Evolutionary conservation across 2,113 vertebrate genomes (phyloP).

Genomic region (Chlamydotis undulata): DNA sequence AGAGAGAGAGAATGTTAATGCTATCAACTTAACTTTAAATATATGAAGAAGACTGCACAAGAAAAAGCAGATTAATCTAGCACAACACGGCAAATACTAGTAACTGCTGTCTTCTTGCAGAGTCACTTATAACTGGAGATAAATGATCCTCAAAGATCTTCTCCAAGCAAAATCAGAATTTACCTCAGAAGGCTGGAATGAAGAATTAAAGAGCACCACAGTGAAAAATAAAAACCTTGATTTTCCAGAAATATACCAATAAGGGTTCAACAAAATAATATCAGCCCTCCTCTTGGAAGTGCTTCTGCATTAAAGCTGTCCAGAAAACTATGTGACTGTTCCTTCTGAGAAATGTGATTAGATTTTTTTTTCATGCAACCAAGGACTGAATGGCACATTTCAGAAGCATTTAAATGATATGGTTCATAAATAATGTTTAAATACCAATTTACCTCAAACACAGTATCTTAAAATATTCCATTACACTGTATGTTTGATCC

Average conservation of each 20-base stretch:
- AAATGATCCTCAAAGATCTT: neutral
- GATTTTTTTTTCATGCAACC: neutral
- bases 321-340: neutral
- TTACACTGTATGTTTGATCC: neutral
- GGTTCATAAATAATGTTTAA: slow-evolving; percentile 32
- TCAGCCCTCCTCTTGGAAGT: neutral
- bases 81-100: neutral
- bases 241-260: neutral
- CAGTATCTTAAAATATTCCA: slow-evolving; percentile 33
- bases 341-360: neutral
- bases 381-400: slow-evolving; percentile 12
- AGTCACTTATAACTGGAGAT: neutral
- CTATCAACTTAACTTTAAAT: neutral
- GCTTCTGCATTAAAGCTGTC: neutral
- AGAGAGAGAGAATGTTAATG: neutral
- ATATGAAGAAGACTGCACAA: neutral
- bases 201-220: neutral
- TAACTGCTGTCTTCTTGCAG: neutral
- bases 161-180: neutral
- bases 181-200: neutral
- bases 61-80: neutral
- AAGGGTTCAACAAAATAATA: neutral
- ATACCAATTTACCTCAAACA: neutral
- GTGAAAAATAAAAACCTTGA: neutral
- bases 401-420: slow-evolving; percentile 29